Conservation (phyloP, 2,797 vertebrate genomes). For the Xenopus petersii region DNA sequence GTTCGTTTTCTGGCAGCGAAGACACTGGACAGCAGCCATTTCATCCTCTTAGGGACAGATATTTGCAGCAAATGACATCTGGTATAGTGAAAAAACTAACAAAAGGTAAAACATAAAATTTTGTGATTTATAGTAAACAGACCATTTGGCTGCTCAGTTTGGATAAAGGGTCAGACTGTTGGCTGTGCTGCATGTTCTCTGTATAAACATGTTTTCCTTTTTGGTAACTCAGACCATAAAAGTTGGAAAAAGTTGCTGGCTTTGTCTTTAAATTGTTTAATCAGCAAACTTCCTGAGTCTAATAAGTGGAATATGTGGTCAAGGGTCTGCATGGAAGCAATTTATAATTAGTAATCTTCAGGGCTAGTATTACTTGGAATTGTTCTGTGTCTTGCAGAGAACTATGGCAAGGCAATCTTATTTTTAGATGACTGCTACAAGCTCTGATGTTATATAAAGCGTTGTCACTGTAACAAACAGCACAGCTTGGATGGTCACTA, state of each 20-base stretch:
- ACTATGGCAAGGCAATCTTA: no score
- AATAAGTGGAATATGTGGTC: background rate
- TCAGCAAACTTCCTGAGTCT: background rate
- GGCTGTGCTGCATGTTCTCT: background rate
- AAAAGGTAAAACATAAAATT: background rate
- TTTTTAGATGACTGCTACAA: no score
- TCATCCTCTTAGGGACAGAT: background rate
- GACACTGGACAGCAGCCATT: background rate
- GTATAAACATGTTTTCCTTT: background rate
- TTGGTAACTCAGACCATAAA: background rate
- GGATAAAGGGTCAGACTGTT: background rate
- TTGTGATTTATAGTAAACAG: background rate
- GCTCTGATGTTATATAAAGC: no score
- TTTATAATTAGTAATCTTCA: slow-evolving; percentile 6
- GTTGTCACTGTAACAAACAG: no score
- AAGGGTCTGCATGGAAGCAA: slow-evolving; percentile 3
- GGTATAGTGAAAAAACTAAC: background rate
- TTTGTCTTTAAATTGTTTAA: background rate
- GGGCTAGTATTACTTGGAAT: background rate
- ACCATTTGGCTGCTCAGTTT: background rate
- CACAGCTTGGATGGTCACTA: no score
- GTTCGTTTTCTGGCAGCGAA: background rate
- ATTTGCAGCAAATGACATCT: background rate
- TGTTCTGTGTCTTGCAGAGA: no score
- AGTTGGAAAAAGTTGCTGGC: background rate